phyloP scores from a whole-genome alignment of 2,888 invertebrate genomes.

The Acleris literana region DNA sequence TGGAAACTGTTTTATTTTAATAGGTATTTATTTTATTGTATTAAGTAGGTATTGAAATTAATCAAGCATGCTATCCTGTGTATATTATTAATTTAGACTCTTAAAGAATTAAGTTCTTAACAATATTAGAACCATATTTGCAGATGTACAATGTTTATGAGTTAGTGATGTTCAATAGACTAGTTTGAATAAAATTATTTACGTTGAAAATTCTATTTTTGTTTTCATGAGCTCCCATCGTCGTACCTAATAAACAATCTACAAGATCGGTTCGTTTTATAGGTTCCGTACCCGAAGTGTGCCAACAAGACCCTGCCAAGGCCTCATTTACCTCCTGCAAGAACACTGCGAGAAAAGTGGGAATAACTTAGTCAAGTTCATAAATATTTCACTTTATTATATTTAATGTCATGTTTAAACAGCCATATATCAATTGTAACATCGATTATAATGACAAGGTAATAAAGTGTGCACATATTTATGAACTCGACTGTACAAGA shows the following conservation, averaged over 20 bases:
- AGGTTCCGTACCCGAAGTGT: too few relatives aligned
- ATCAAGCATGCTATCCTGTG: conserved; percentile 72
- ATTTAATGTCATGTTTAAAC: too few relatives aligned
- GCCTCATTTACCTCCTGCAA: too few relatives aligned
- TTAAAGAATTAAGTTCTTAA: conserved; percentile 27
- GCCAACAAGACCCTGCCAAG: too few relatives aligned
- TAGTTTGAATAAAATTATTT: conserved; percentile 84
- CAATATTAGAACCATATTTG: conserved; percentile 74
- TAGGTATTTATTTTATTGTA: conserved; percentile 76
- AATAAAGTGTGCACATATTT: too few relatives aligned
- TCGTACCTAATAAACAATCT: not conserved
- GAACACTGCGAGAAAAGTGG: too few relatives aligned
- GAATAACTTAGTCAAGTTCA: too few relatives aligned
- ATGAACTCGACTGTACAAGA: too few relatives aligned
- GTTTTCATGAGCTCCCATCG: conserved; percentile 51
- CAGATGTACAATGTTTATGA: conserved; percentile 83
- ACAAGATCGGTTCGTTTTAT: too few relatives aligned
- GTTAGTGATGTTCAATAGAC: conserved; percentile 84
- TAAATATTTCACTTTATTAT: too few relatives aligned
- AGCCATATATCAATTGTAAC: too few relatives aligned
- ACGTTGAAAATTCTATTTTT: conserved; percentile 79
- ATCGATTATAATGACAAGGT: too few relatives aligned
- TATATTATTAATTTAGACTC: conserved; percentile 57
- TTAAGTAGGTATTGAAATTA: conserved; percentile 74
- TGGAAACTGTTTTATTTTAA: conserved; percentile 68